Evolutionary conservation across 2,888 invertebrate genomes (phyloP).

Genomic region (Philereme transversata): DNA sequence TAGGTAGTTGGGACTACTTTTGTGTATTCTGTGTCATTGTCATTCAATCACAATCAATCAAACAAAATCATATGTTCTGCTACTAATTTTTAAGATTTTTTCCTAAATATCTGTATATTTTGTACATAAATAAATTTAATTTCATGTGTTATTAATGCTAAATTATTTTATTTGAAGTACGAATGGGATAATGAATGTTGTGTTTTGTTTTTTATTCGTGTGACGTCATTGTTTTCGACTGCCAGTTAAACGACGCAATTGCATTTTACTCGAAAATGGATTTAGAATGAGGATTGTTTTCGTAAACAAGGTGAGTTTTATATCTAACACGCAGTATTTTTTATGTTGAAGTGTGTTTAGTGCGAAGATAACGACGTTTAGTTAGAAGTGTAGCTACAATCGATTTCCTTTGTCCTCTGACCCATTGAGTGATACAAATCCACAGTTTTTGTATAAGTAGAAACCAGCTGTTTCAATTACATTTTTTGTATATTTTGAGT

Average conservation of each 20-base stretch:
- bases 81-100: slow-evolving; percentile 10
- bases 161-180: slow-evolving; percentile 49
- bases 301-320: slow-evolving; percentile 66
- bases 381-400: slow-evolving; percentile 55
- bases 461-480: slow-evolving; percentile 61
- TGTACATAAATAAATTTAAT: slow-evolving; percentile 75
- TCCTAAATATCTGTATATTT: slow-evolving; percentile 74
- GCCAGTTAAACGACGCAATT: slow-evolving; percentile 86
- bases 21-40: slow-evolving; percentile 34
- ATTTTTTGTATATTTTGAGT: not conserved
- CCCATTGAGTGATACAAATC: slow-evolving; percentile 47
- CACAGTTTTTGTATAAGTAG: slow-evolving; percentile 38
- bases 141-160: slow-evolving; percentile 50
- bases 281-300: slow-evolving; percentile 77
- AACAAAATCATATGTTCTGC: slow-evolving; percentile 73
- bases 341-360: slow-evolving; percentile 29
- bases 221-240: slow-evolving; percentile 86
- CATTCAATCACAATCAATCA: slow-evolving; percentile 41
- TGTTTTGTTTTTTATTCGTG: slow-evolving; percentile 69
- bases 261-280: slow-evolving; percentile 78
- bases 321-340: slow-evolving; percentile 47
- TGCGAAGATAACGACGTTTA: slow-evolving; percentile 35
- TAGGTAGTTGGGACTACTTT: no score
- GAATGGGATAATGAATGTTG: slow-evolving; percentile 62
- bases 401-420: slow-evolving; percentile 82